Base-by-base conservation (phyloP, 1,140 invertebrate genomes). In the Polypedilum vanderplanki region DNA sequence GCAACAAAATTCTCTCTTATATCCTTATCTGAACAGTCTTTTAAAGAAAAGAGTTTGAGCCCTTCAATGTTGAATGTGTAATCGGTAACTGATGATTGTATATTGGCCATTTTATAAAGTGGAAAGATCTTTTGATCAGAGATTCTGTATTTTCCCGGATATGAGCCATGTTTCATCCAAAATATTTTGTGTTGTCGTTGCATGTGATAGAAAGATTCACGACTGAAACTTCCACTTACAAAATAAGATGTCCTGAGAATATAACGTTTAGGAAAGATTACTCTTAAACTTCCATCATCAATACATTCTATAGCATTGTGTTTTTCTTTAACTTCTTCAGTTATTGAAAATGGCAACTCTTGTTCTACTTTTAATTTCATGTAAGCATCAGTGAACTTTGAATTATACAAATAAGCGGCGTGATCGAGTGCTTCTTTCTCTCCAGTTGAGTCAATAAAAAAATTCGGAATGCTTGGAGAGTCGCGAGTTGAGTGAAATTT, bases 171-270 rank as follows among this genome's bases (percentile, higher is more conserved):
- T 20, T 70, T 70, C 20, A 70, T 20, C 65, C 65, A 70, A 5
- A n/a, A 70, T 7, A 70, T 70, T 70, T 70, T 70, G 10, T 70
- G 65, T 70, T 70, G 65, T 7, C 65, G 65, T 20, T 70, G 65
- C 17, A 70, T 70, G 9, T 70, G 65, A 70, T 18, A 70, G 65
- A 70, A 70, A 3, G 17, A 20, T 22, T 70, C 65, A 20, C 17
- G 15, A 70, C 65, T 70, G 65, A 70, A 70, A 70, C 18, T 70
- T 3, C 17, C 18, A 18, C 20, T 70, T 4, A 70, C 65, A 20
- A 70, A 70, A 18, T 70, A 70, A n/a, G 65, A 70, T 20, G 65
- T 70, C 18, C 65, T 18, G 4, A 70, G 7, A 9, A 70, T 7
- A 20, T 70, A 20, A 3, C 20, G 65, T 7, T 18, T 70, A 20